Base-by-base conservation (phyloP, 53 echinoderm and acorn worm species). In the Hippasteria phrygiana region DNA sequence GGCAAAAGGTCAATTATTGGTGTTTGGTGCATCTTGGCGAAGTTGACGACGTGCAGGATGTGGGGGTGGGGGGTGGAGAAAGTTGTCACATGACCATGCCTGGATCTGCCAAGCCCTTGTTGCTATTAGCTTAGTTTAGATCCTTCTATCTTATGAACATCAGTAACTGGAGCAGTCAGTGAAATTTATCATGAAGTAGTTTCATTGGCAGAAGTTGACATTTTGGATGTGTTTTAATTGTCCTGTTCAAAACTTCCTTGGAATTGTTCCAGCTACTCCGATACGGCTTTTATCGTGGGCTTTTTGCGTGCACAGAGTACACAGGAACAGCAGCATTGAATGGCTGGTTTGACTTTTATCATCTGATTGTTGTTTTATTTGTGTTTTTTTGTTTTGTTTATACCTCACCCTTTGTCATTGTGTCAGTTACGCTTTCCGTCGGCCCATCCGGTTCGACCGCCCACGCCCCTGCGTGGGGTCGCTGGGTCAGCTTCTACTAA, bases 401-500 rank as follows among this genome's bases (percentile, higher is more conserved):
- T 62, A 66, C 73, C 55, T 59, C 31, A 83, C 62, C 71, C 50
- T 73, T 22, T 63, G 41, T 36, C 55, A 18, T 81, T 59, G 6
- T n/a, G 40, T 51, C 79, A 53, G 77, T 87, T 77, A 69, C 55
- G 69, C 80, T 88, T 62, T 88, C 1, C 62, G 71, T 79, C 73
- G 79, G 34, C 73, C 62, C 4, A 20, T 55, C 26, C 53, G 56
- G 63, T 48, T 59, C 24, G 80, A 59, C 24, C 72, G 90, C 26
- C 93, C 90, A 27, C 87, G 93, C 40, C 93, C 93, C 16, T 87
- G 90, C 33, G 93, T 93, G 81, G 90, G 93, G 50, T 93, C 93
- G 53, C 88, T 93, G 45, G 93, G 93, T 14, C 90, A 90, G 28
- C 87, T 93, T 12, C 82, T 93, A 34, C 90, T 90, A 38, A 88